phyloP scores from a whole-genome alignment of 2,888 invertebrate genomes.

The Neoascia interrupta region DNA sequence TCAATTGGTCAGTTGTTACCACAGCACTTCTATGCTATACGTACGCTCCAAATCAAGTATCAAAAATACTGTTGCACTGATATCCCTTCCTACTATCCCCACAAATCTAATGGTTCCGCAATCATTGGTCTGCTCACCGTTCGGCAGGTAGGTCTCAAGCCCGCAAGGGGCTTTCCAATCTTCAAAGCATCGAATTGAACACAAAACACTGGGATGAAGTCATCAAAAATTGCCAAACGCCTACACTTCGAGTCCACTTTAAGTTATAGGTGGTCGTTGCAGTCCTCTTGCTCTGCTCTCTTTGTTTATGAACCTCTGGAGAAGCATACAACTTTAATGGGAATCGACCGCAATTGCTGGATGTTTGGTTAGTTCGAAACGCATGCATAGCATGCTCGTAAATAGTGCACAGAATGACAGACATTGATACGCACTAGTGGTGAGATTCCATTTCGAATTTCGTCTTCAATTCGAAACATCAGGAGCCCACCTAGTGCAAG shows the following conservation, averaged over 20 bases:
- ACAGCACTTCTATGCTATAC: too few species aligned
- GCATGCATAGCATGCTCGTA: neutral
- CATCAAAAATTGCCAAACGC: too few species aligned
- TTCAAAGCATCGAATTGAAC: too few species aligned
- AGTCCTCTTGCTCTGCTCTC: slow-evolving; percentile 26
- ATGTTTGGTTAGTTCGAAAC: slow-evolving; percentile 19
- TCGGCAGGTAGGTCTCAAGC: too few species aligned
- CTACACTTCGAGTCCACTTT: too few species aligned
- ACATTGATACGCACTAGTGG: slow-evolving; percentile 42
- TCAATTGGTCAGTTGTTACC: too few species aligned
- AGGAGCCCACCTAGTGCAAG: neutral
- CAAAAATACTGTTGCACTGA: slow-evolving; percentile 55
- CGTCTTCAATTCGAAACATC: neutral
- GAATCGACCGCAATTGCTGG: neutral
- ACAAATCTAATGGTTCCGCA: slow-evolving; percentile 60
- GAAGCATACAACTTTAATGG: slow-evolving; percentile 30
- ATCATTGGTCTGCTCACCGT: too few species aligned
- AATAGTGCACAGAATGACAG: neutral
- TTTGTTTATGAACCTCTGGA: slow-evolving; percentile 65
- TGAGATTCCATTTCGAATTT: neutral
- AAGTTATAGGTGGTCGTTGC: too few species aligned
- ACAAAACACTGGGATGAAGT: too few species aligned
- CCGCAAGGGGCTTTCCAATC: too few species aligned
- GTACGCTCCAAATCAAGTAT: too few species aligned
- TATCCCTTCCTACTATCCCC: slow-evolving; percentile 60